phyloP scores from a whole-genome alignment of 2,113 vertebrate genomes.

The Castor canadensis region DNA sequence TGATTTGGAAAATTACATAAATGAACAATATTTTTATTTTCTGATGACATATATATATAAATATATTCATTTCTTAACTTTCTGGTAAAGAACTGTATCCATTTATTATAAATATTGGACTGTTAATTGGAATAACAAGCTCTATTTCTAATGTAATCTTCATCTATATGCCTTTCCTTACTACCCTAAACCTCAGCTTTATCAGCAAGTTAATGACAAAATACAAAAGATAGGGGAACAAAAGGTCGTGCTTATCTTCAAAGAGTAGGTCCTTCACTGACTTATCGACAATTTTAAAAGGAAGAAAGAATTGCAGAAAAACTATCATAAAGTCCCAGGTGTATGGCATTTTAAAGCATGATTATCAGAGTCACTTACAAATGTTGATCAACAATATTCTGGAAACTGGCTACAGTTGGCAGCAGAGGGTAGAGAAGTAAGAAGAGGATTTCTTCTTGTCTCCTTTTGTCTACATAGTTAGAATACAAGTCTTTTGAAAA shows the following conservation, averaged over 20 bases:
- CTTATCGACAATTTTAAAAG: not conserved
- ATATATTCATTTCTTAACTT: not conserved
- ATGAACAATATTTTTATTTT: not conserved
- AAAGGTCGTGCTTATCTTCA: not conserved
- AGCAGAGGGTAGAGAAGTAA: not conserved
- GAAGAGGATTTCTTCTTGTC: not conserved
- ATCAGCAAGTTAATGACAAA: not conserved
- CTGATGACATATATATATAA: not conserved
- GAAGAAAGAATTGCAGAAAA: not conserved
- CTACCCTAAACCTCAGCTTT: not conserved
- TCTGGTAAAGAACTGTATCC: not conserved
- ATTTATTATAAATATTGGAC: not conserved
- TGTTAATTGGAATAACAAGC: not conserved
- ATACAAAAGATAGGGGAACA: not conserved
- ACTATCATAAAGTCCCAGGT: rapidly evolving
- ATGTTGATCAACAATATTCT: not conserved
- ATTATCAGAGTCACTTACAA: not conserved
- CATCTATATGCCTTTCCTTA: not conserved
- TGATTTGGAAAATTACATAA: not conserved
- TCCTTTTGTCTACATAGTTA: not conserved
- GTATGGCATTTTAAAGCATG: not conserved
- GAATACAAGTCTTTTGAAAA: not conserved
- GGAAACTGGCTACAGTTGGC: not conserved
- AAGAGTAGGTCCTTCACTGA: not conserved
- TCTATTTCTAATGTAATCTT: not conserved